Percentiles rank a stretch among this genome's conserved stretches.
phyloP scores from a whole-genome alignment of 1,140 invertebrate species.

The Drosophila pachea region DNA sequence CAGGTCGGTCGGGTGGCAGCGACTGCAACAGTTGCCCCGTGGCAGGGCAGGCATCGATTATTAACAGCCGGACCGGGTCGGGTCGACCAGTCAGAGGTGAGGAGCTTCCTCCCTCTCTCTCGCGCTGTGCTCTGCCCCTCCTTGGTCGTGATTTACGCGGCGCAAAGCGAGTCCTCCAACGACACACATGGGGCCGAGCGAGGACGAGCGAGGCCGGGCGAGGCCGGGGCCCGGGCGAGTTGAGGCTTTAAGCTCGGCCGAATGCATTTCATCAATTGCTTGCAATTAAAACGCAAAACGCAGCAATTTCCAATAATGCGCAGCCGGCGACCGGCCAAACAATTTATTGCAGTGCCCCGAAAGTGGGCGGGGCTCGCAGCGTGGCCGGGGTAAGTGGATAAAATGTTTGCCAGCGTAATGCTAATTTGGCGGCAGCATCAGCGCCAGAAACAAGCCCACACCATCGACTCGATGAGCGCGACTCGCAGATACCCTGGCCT shows the following conservation, averaged over 20 bases:
- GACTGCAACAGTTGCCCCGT: conserved; percentile 21
- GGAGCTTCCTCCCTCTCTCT: not conserved
- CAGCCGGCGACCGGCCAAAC: conserved; percentile 19
- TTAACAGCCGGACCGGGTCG: conserved; percentile 35
- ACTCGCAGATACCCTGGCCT: not conserved
- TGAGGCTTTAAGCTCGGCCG: conserved; percentile 38
- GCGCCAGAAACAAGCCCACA: not conserved
- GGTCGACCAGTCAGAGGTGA: not conserved
- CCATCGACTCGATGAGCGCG: not conserved
- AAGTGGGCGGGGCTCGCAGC: conserved; percentile 2
- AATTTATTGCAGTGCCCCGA: conserved; percentile 28
- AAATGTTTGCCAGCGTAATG: conserved; percentile 66
- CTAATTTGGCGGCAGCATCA: conserved; percentile 64
- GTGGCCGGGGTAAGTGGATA: conserved; percentile 17
- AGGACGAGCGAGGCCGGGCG: too few relatives aligned
- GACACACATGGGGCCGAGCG: conserved; percentile 47
- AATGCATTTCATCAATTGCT: conserved; percentile 56
- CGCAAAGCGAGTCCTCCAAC: conserved; percentile 23
- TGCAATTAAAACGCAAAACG: conserved; percentile 65
- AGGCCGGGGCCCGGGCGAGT: not conserved
- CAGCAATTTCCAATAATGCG: conserved; percentile 68
- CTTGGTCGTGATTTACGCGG: conserved; percentile 33
- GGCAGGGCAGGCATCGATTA: conserved; percentile 61
- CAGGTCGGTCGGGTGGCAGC: conserved; percentile 16
- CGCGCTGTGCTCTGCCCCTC: not conserved